Percentiles rank a stretch among this genome's conserved stretches.
These are phyloP conservation scores for Nothoprocta pentlandii DNA, from an alignment of 2,113 vertebrate species.

Conservation along the genomic window DNA sequence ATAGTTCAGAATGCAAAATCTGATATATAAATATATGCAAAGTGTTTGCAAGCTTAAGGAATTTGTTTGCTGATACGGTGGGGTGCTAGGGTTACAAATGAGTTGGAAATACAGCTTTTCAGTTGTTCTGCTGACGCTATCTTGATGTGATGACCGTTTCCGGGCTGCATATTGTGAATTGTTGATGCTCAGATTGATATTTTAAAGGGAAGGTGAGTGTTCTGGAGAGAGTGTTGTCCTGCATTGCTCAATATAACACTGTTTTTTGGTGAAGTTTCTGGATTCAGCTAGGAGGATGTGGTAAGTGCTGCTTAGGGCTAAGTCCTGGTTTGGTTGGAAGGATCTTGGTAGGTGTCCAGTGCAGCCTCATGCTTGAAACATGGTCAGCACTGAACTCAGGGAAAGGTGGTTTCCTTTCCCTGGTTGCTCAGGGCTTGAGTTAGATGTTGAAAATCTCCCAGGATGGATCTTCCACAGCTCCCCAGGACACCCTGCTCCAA, in stretches of 20 bases:
- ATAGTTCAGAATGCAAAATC: background rate
- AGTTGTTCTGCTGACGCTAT: background rate
- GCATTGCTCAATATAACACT: background rate
- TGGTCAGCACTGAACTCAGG: background rate
- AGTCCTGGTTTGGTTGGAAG: background rate
- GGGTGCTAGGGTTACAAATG: accelerated
- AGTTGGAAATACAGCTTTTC: background rate
- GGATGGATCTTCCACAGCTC: background rate
- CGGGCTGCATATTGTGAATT: background rate
- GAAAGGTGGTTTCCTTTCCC: no score
- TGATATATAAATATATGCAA: background rate
- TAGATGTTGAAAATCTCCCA: background rate
- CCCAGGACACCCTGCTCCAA: background rate
- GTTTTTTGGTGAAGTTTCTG: background rate
- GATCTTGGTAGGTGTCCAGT: background rate
- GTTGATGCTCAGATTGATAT: background rate
- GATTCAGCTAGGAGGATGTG: background rate
- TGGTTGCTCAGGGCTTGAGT: background rate
- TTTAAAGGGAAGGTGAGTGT: background rate
- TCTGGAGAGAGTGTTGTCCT: background rate
- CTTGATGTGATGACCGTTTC: background rate
- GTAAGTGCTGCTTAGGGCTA: background rate
- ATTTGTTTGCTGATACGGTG: background rate
- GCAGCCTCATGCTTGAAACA: background rate
- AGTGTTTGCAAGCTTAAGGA: background rate